Base-by-base conservation (phyloP, 2,888 invertebrate species). In the Calameuta filiformis region DNA sequence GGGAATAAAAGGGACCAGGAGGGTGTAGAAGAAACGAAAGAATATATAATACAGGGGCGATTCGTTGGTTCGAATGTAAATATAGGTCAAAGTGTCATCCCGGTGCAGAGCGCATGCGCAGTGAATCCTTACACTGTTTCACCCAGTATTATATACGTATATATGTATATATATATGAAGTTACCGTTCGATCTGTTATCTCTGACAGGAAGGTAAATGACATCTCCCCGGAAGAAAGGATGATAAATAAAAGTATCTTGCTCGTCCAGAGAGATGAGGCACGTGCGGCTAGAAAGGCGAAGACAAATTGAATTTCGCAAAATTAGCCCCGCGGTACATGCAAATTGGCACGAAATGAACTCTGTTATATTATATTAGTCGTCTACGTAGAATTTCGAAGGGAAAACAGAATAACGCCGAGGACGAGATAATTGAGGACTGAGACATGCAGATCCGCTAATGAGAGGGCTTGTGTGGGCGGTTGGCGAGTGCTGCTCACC, bases 281-380 rank as follows among this genome's bases (percentile, higher is more conserved):
- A 87, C 88, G 88, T 85, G 85, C 85, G 81, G 82, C 77, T 81
- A 78, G 85, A 87, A 88, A 89, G 87, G 85, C 85, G 85, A 83
- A 84, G 87, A 89, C 88, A 89, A 90, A 90, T 89, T 89, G 87
- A 90, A 90, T 90, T 90, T 86, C 80, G 82, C 83, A 85, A 85
- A 90, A 90, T 90, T 90, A 90, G 89, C 86, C 56, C 83, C 84
- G 85, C 86, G 89, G 90, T 88, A 89, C 88, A 90, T 90, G 90
- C 89, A 90, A 90, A 90, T 90, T 90, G 90, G 87, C 89, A 89
- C 89, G 88, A 89, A 90, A 90, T 90, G 89, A 90, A 90, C 90
- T 90, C 90, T 86, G 89, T 86, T 90, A 89, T 89, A 90, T 90
- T 90, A 89, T 89, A 89, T 90, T 90, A 90, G 89, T 84, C 86